Evolutionary conservation across 2,113 vertebrate species (phyloP).

Genomic region (Laterallus jamaicensis): DNA sequence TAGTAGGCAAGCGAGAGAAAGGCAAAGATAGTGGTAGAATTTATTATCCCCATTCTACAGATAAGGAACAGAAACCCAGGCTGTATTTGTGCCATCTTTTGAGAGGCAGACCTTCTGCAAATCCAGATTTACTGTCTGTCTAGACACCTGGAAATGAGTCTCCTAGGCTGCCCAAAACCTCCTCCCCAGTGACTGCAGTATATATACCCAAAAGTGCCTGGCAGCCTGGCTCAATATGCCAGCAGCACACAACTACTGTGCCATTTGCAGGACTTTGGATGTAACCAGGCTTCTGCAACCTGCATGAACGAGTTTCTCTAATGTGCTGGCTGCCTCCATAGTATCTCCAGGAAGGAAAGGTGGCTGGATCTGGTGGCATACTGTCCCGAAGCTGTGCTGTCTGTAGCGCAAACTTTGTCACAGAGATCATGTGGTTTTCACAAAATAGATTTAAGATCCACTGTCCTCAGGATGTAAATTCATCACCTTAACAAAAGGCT

Average conservation of each 20-base stretch:
- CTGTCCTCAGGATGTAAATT: neutral
- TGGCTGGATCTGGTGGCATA: neutral
- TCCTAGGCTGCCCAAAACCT: neutral
- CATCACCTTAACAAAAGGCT: neutral
- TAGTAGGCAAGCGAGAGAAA: neutral
- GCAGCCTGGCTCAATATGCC: neutral
- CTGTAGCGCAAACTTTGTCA: neutral
- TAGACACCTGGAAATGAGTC: neutral
- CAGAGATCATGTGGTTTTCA: neutral
- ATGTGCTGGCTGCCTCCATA: neutral
- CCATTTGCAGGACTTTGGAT: neutral
- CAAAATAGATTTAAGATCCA: neutral
- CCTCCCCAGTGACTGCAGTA: neutral
- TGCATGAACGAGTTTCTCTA: neutral
- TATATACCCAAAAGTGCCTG: neutral
- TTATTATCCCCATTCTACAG: neutral
- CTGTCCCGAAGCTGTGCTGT: rapidly evolving
- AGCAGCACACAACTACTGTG: neutral
- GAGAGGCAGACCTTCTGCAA: neutral
- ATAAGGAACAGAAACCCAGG: neutral
- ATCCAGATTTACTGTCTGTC: neutral
- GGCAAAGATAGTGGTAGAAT: neutral
- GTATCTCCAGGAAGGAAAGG: neutral
- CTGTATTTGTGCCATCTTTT: neutral
- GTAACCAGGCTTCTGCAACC: neutral